phyloP scores from a whole-genome alignment of 2,113 vertebrate species.

The Muscicapa adusta region DNA sequence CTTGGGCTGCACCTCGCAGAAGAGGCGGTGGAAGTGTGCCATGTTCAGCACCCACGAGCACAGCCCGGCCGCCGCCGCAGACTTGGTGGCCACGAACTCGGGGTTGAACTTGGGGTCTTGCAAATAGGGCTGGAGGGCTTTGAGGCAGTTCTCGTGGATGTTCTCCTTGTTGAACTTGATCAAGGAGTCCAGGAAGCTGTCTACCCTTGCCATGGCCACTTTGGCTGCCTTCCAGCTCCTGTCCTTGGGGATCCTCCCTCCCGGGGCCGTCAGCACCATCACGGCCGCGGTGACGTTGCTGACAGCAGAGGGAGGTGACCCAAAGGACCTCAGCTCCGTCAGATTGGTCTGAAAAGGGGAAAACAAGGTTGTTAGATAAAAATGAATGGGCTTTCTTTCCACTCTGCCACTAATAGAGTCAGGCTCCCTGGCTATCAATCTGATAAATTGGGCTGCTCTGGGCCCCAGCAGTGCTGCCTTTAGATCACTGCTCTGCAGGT shows the following conservation, averaged over 20 bases:
- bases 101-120: conserved; percentile 87
- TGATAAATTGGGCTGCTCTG: neutral
- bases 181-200: conserved; percentile 87
- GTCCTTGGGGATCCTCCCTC: conserved; percentile 87
- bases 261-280: conserved; percentile 86
- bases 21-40: conserved; percentile 83
- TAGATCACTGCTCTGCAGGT: no score
- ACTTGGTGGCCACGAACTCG: conserved; percentile 86
- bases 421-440: neutral
- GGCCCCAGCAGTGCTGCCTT: no score
- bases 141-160: conserved; percentile 89
- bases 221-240: conserved; percentile 93
- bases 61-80: conserved; percentile 83
- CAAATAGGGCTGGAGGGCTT: conserved; percentile 88
- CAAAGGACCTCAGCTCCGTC: conserved; percentile 92
- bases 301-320: conserved; percentile 84
- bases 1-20: conserved; percentile 93
- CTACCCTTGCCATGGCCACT: conserved; percentile 87
- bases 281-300: conserved; percentile 91
- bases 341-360: conserved; percentile 83
- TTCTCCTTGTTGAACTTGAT: conserved; percentile 90
- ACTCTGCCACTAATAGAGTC: neutral
- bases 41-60: conserved; percentile 98
- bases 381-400: conserved; percentile 34
- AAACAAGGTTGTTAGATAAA: conserved; percentile 39